These are phyloP conservation scores for Metaphire vulgaris DNA, from an alignment of 1,140 invertebrate genomes.

Conservation along the genomic window DNA sequence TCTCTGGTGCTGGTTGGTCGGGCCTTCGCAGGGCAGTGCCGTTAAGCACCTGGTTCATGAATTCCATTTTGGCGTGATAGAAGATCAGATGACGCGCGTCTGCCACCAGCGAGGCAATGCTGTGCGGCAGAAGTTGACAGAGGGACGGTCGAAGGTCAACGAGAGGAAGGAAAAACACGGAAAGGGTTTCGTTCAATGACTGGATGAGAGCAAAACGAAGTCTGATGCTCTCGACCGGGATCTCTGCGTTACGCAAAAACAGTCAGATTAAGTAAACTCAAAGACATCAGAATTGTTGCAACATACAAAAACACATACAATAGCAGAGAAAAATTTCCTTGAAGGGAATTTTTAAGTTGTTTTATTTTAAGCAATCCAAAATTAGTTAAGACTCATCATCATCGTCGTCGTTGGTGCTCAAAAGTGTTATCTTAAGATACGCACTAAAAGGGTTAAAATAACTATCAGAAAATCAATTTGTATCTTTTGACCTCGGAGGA, in stretches of 20 bases:
- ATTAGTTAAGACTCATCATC: no score
- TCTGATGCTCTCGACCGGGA: slow-evolving; percentile 46
- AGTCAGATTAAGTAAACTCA: neutral
- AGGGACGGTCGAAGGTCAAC: slow-evolving; percentile 45
- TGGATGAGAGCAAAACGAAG: slow-evolving; percentile 49
- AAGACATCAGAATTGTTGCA: no score
- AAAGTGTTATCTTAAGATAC: no score
- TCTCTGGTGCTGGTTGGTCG: slow-evolving; percentile 50
- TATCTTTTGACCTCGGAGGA: no score
- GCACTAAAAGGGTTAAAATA: no score
- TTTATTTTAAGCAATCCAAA: no score
- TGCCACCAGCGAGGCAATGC: slow-evolving; percentile 40
- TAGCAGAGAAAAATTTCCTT: no score
- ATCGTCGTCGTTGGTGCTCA: no score
- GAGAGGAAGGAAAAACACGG: slow-evolving; percentile 48
- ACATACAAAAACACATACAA: no score
- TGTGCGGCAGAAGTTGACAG: slow-evolving; percentile 33
- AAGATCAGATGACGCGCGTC: slow-evolving; percentile 43
- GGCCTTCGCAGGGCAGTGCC: slow-evolving; percentile 47
- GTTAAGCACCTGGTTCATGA: slow-evolving; percentile 48
- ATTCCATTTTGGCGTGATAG: slow-evolving; percentile 45
- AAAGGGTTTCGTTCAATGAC: slow-evolving; percentile 46
- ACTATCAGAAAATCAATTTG: no score
- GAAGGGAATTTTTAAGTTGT: no score
- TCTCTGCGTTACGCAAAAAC: slow-evolving; percentile 38